These are phyloP conservation scores for Aythya fuligula DNA, from an alignment of 2,797 vertebrate species.

Conservation along the genomic window DNA sequence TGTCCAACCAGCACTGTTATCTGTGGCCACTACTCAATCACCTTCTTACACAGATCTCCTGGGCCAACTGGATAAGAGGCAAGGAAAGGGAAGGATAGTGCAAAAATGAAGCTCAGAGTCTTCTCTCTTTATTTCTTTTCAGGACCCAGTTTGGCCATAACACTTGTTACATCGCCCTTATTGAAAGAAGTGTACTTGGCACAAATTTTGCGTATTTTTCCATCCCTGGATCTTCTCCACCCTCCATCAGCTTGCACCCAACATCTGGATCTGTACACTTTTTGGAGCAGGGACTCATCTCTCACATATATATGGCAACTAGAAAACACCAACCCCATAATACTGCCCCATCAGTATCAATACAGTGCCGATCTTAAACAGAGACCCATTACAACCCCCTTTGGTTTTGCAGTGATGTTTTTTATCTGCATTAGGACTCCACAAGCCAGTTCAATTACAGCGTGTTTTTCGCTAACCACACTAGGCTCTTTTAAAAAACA, in stretches of 20 bases:
- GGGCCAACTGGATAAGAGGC: not conserved
- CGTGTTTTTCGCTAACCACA: not conserved
- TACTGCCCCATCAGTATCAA: not conserved
- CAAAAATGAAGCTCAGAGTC: not conserved
- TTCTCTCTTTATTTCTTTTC: not conserved
- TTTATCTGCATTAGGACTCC: not conserved
- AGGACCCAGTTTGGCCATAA: not conserved
- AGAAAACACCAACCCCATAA: not conserved
- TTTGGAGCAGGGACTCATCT: not conserved
- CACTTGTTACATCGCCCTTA: not conserved
- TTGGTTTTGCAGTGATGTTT: not conserved
- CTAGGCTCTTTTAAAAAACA: not conserved
- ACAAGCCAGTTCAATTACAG: not conserved
- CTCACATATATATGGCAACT: not conserved
- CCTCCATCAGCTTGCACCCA: not conserved
- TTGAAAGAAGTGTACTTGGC: not conserved
- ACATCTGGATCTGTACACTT: not conserved
- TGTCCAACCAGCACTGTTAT: not conserved
- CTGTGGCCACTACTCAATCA: not conserved
- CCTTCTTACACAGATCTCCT: not conserved
- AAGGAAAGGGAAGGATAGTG: not conserved
- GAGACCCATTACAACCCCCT: not conserved
- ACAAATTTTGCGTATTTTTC: not conserved
- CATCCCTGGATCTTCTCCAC: not conserved
- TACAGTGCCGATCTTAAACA: not conserved